Evolutionary conservation across 2,113 vertebrate species (phyloP), one percentile per base, ranked within the genome.

Genomic region (Caretta caretta): DNA sequence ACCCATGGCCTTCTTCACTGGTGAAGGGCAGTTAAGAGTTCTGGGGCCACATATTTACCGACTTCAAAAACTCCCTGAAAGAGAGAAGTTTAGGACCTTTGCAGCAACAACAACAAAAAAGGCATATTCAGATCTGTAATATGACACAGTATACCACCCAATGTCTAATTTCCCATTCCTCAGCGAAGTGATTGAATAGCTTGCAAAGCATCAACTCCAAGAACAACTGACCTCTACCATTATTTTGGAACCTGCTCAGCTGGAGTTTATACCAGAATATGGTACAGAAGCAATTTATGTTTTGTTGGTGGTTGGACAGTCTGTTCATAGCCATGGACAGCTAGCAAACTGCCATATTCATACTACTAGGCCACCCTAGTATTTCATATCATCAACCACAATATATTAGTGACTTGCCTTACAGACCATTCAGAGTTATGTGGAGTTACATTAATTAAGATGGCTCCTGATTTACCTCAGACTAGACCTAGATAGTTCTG

Each of bases 201-300:
- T 59, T 2, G 6, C 69, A 95, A 94, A 65, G 2, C 5, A 14
- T 78, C 83, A 65, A 20, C 42, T 57, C 13, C 14, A 53, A 88
- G 92, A 88, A 88, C 8, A 53, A 35, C 48, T 42, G 11, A 49
- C 31, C 54, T 38, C 79, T 35, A 25, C 22, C 78, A 80, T 6
- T 38, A 76, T 20, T 94, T 84, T 16, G 4, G 92, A 92, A 85
- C 0, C 5, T 29, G 57, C 2, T 10, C 50, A 19, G 29, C 0
- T 0, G 1, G 53, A 22, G 56, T 20, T 84, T 86, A 76, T 7
- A 89, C 2, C 16, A 85, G 6, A 50, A 83, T 9, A 13, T 0
- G 79, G 4, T 5, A 79, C 0, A 76, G 4, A 12, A 84, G 90
- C 92, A 83, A 51, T 0, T 78, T 78, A 10, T 3, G 13, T 20